Conservation (phyloP, 2,797 vertebrate genomes). For the Odontamblyopus rebecca region DNA sequence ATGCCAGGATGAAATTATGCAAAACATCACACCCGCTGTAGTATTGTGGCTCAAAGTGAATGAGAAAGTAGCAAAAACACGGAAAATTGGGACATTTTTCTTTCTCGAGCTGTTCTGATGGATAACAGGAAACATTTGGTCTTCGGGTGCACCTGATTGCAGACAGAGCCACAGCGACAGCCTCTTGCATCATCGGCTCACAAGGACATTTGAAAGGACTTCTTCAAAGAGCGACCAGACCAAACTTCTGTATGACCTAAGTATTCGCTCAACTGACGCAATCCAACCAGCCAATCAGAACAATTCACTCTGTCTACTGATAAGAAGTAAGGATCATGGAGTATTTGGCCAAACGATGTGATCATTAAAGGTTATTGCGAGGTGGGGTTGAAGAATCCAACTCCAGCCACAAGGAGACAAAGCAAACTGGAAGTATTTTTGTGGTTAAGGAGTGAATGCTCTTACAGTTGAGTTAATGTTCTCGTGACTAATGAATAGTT, state of each 20-base stretch:
- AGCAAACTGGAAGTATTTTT: too few species aligned
- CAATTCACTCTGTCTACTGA: not conserved
- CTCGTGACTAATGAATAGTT: too few species aligned
- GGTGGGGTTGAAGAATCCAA: too few species aligned
- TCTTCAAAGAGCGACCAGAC: not conserved
- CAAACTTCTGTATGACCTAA: not conserved
- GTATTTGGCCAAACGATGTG: not conserved
- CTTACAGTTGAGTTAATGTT: too few species aligned
- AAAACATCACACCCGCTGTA: not conserved
- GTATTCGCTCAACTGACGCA: not conserved
- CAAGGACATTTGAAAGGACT: constrained; percentile 7
- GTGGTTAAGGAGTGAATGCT: too few species aligned
- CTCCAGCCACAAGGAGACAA: too few species aligned
- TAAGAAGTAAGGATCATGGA: not conserved
- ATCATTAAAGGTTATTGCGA: not conserved
- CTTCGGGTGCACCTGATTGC: not conserved
- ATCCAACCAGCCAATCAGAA: not conserved
- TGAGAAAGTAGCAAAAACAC: not conserved
- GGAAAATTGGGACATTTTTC: not conserved
- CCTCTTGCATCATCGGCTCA: constrained; percentile 5
- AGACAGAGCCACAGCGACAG: not conserved
- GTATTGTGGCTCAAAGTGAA: constrained; percentile 1
- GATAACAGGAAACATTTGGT: not conserved
- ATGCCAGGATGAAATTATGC: not conserved
- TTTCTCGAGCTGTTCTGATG: not conserved